A percentile compares a stretch with the other conserved stretches of the same genome.
Conservation (phyloP, 2,113 vertebrate species). For the Aramus guarauna region DNA sequence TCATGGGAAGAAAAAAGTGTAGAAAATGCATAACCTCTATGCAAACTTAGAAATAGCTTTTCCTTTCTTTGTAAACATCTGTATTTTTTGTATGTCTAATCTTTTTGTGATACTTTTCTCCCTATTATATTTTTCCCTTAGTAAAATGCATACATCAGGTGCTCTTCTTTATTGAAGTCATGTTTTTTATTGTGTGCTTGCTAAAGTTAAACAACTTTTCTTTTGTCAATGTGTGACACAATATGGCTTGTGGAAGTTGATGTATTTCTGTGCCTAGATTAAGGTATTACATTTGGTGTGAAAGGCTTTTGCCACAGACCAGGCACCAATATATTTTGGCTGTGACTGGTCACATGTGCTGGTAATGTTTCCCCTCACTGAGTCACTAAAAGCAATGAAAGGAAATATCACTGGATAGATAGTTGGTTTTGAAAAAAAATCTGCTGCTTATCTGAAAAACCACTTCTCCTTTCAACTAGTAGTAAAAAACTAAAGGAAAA, state of each 20-base stretch:
- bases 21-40: not conserved
- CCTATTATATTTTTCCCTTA: constrained; percentile 25
- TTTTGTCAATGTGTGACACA: constrained; percentile 25
- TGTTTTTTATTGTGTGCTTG: constrained; percentile 15
- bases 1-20: not conserved
- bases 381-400: not conserved
- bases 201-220: not conserved
- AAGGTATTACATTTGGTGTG: constrained; percentile 36
- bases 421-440: not conserved
- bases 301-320: constrained; percentile 74
- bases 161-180: constrained; percentile 32
- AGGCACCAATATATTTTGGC: constrained; percentile 56
- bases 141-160: constrained; percentile 43
- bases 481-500: not conserved
- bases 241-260: constrained; percentile 44
- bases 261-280: constrained; percentile 7
- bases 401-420: not conserved
- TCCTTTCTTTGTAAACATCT: not conserved
- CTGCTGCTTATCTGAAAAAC: not conserved
- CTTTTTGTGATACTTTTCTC: constrained; percentile 25
- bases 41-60: not conserved
- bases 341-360: constrained; percentile 71
- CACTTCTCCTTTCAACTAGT: not conserved
- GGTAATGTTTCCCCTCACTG: constrained; percentile 63
- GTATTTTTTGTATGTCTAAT: not conserved